Conservation (phyloP, 2,113 vertebrate genomes). For the Alaudala cheleensis region DNA sequence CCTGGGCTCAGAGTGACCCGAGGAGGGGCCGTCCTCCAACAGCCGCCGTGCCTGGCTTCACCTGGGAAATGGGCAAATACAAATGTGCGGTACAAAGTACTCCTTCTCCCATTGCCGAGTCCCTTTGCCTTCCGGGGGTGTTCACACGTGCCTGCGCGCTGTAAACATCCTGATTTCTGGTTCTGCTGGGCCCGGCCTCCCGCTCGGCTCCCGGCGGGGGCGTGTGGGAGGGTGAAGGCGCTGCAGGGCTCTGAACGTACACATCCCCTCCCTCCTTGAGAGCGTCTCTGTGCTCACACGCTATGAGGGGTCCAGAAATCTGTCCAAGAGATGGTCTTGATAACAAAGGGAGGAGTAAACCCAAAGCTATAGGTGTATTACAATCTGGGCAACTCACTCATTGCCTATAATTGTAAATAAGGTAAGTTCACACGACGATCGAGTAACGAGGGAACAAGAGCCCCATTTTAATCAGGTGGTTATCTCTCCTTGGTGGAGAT, state of each 20-base stretch:
- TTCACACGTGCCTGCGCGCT: neutral
- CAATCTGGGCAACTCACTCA: slow-evolving; percentile 62
- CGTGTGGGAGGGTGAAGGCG: fast-evolving
- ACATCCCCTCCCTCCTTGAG: neutral
- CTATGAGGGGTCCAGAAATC: neutral
- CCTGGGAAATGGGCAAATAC: neutral
- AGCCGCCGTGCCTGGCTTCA: neutral
- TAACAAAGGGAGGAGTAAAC: neutral
- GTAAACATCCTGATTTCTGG: neutral
- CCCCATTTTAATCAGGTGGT: slow-evolving; percentile 89
- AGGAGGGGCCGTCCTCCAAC: neutral
- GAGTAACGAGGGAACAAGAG: slow-evolving; percentile 87
- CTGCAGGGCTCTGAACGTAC: neutral
- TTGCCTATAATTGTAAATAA: slow-evolving; percentile 85
- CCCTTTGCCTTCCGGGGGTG: neutral
- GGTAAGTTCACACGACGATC: slow-evolving; percentile 91
- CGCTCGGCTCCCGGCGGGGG: neutral
- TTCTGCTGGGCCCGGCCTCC: neutral
- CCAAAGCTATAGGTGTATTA: slow-evolving; percentile 21
- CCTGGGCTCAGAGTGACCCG: neutral
- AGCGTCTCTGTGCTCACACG: neutral
- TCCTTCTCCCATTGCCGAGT: neutral
- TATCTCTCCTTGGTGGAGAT: slow-evolving; percentile 87
- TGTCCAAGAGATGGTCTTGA: neutral
- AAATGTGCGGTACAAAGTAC: neutral